Base-by-base conservation (phyloP, 2,797 vertebrate genomes). In the Leucoraja ocellata region DNA sequence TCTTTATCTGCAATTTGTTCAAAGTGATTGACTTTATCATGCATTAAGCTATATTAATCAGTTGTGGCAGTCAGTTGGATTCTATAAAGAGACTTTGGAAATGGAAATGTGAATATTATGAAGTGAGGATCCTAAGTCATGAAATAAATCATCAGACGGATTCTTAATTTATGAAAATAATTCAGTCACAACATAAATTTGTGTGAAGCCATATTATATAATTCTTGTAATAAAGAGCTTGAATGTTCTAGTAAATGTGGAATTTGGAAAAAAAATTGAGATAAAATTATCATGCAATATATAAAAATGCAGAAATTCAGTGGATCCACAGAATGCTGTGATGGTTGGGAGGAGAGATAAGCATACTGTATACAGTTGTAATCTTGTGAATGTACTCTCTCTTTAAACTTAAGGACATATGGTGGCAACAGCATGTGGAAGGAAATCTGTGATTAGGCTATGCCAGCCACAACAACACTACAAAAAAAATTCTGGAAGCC, bases 351-450 rank as follows among this genome's bases (percentile, higher is more conserved):
- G 25, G 13, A n/a, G 61, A 61, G 14, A 78, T 13, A 36, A 61
- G 61, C 84, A 88, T 54, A 54, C 46, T 54, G 46, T 8, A 36
- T 61, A 36, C 1, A 88, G 28, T 68, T 88, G n/a, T 18, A 68
- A 36, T 61, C 25, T 88, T 88, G 84, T 65, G 63, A 88, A 88
- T 88, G n/a, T n/a, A 21, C n/a, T 65, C 4, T 65, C 28, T 88
- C 61, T 88, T 88, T 63, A 32, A 88, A 88, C 28, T 18, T n/a
- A 65, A 16, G n/a, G 36, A 65, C 84, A 88, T 88, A 68, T 65
- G 61, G 84, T 18, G 84, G 63, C 36, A 88, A 88, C 84, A 68
- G 84, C 84, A 32, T 68, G 61, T 32, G 28, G n/a, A 88, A 68
- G n/a, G 61, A 36, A 88, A 65, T 88, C n/a, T 88, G 28, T 88